Percentiles rank a stretch among this genome's conserved stretches.
Conservation (phyloP, 2,888 invertebrate genomes). For the Scaptomyza reducta region DNA sequence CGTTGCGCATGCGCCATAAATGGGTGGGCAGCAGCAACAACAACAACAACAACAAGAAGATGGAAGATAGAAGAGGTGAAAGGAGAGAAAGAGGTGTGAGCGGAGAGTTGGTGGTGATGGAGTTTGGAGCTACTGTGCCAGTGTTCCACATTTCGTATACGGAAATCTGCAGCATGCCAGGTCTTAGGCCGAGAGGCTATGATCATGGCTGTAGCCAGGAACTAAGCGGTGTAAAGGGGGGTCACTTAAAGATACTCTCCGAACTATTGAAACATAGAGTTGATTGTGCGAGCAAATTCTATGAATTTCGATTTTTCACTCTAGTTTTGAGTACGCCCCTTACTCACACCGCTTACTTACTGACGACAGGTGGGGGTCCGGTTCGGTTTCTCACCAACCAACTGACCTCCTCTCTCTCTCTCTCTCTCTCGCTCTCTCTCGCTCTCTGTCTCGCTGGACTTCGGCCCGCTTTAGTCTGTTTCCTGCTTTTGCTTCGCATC, state of each 20-base stretch:
- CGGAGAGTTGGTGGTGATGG: constrained; percentile 1
- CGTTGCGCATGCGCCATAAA: constrained; percentile 43
- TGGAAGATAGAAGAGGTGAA: not conserved
- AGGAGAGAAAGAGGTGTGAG: not conserved
- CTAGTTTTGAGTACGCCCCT: no score
- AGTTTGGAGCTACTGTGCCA: constrained; percentile 65
- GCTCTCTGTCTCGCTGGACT: no score
- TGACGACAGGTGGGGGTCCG: constrained; percentile 58
- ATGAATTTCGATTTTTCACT: not conserved
- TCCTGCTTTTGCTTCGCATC: constrained; percentile 49
- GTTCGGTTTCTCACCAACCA: constrained; percentile 52
- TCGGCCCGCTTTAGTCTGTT: constrained; percentile 36
- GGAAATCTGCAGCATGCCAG: constrained; percentile 63
- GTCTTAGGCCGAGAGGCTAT: constrained; percentile 38
- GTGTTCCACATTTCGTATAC: constrained; percentile 79
- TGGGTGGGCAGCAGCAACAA: constrained; percentile 27
- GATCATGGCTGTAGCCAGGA: not conserved
- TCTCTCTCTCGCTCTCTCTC: constrained; percentile 2
- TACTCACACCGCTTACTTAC: not conserved
- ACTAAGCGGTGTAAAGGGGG: not conserved
- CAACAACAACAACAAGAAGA: constrained; percentile 1
- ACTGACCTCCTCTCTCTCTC: constrained; percentile 7
- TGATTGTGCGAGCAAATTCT: not conserved
- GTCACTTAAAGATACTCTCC: not conserved
- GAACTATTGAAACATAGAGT: not conserved